Evolutionary conservation across 2,113 vertebrate species (phyloP).

Genomic region (Neodon shergylaensis): DNA sequence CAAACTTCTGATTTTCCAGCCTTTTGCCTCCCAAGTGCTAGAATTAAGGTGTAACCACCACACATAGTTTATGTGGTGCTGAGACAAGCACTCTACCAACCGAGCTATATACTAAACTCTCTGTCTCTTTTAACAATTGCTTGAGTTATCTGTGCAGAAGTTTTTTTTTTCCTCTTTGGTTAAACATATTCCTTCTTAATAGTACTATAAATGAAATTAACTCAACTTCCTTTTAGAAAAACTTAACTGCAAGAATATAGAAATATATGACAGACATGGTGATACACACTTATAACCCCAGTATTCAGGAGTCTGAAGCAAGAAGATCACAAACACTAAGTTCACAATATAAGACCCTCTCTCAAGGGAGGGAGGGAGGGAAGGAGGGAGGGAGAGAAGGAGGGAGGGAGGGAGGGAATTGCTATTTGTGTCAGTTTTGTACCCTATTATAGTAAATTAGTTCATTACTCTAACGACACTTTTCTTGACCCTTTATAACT

Average conservation of each 20-base stretch:
- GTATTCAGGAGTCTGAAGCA: background rate
- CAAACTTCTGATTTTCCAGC: background rate
- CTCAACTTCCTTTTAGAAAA: background rate
- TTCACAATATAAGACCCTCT: background rate
- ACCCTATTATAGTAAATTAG: background rate
- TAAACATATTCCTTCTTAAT: background rate
- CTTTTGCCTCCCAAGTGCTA: background rate
- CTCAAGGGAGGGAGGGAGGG: background rate
- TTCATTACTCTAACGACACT: background rate
- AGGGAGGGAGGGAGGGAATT: background rate
- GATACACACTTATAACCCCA: background rate
- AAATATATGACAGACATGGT: background rate
- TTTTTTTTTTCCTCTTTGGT: background rate
- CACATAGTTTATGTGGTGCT: background rate
- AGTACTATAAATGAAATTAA: background rate
- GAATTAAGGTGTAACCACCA: background rate
- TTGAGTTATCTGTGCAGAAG: background rate
- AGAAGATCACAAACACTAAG: background rate
- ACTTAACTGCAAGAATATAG: background rate
- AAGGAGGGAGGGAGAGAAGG: background rate
- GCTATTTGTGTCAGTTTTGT: background rate
- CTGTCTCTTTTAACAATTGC: background rate
- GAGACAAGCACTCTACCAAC: background rate
- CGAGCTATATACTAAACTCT: background rate
- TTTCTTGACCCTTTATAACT: background rate